These are phyloP conservation scores for Lepus europaeus DNA, from an alignment of 2,113 vertebrate species.

Conservation along the genomic window DNA sequence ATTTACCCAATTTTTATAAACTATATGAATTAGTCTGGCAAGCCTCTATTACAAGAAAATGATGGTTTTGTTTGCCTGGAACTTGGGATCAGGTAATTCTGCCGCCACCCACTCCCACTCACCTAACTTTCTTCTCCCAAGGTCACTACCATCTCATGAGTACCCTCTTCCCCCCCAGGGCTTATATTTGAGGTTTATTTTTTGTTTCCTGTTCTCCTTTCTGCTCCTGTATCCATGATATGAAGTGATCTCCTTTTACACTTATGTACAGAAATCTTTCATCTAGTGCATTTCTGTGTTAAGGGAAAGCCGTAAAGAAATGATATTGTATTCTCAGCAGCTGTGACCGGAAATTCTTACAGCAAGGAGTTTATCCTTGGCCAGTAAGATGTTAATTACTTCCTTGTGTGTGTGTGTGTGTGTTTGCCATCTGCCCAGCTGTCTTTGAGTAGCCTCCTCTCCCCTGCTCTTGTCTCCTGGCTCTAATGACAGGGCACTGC, in stretches of 20 bases:
- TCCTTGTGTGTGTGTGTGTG: neutral
- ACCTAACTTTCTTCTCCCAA: neutral
- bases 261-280: neutral
- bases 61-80: neutral
- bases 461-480: neutral
- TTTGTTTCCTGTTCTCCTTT: neutral
- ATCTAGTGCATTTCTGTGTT: neutral
- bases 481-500: neutral
- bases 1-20: neutral
- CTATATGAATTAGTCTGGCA: neutral
- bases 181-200: neutral
- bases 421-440: neutral
- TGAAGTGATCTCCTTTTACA: neutral
- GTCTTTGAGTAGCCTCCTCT: neutral
- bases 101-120: neutral
- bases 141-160: neutral
- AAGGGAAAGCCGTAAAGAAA: neutral
- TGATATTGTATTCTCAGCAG: neutral
- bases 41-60: neutral
- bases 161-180: neutral
- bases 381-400: neutral
- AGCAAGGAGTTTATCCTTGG: neutral
- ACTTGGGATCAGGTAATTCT: neutral
- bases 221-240: neutral
- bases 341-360: constrained; percentile 3